Base-by-base conservation (phyloP, 2,888 invertebrate genomes). In the Drosophila austrosaltans region DNA sequence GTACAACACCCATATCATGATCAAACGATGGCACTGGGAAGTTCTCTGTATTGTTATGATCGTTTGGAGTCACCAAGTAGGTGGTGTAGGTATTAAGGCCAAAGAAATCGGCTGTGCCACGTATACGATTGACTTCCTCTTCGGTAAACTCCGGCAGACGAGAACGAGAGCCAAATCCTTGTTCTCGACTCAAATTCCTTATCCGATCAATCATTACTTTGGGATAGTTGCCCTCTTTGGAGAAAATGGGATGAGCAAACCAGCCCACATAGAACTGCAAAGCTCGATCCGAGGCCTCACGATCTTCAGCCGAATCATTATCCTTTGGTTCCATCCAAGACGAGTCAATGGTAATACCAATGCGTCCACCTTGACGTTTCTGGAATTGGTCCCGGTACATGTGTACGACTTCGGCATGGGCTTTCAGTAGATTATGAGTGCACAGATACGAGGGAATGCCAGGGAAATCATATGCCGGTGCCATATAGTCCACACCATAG, bases 11-110 rank as follows among this genome's bases (percentile, higher is more conserved):
- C 81, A 94, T 93, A 84, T 95, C 95, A 68, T 95, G 94, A 80
- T 93, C 93, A 64, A 94, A 94, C 0, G 95, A 95, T 0, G 95
- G 94, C 44, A 92, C 82, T 5, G 87, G 90, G 12, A 93, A 92
- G 1, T 90, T 81, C 2, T 81, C 91, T 0, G 90, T 88, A 69
- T 93, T 93, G 58, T 92, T 92, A 63, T 92, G 93, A 63, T 92
- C 92, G 80, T 93, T 92, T 7, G 90, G 82, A 0, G 82, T 82
- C 0, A 91, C 91, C 81, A 95, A 78, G 74, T 92, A 93, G 0
- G 95, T 93, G 0, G 95, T 95, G 89, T 97, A 97, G 69, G 95
- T 94, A 88, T 97, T 96, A 20, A 96, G 89, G 0, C 96, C 96
- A 61, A 96, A 93, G 91, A 95, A 96, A 89, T 97, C 96, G 1